phyloP scores from a whole-genome alignment of 1,140 invertebrate genomes.

The Philopotamus ludificatus region DNA sequence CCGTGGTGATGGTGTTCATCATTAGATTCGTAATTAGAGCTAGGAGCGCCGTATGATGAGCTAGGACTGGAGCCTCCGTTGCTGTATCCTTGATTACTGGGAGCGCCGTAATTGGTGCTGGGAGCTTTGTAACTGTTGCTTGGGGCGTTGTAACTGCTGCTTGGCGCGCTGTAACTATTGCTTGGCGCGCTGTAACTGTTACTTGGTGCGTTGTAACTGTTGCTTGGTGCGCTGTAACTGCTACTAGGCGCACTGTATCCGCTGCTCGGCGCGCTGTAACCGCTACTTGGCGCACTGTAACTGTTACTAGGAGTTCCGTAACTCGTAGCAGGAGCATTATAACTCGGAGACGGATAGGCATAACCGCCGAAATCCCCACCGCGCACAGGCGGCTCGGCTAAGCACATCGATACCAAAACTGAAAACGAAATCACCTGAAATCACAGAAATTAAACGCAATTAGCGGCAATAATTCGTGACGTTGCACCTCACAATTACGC shows the following conservation, averaged over 20 bases:
- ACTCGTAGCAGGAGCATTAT: constrained; percentile 17
- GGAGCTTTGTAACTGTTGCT: constrained; percentile 14
- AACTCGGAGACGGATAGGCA: constrained; percentile 29
- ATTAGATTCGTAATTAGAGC: constrained; percentile 12
- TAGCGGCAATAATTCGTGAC: neutral
- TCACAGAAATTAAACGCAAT: too few species aligned
- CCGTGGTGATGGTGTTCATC: constrained; percentile 38
- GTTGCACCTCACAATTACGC: neutral
- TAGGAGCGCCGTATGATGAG: constrained; percentile 11
- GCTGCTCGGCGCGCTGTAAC: constrained; percentile 16
- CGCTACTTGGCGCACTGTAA: constrained; percentile 19
- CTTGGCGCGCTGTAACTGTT: constrained; percentile 28
- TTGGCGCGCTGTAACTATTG: constrained; percentile 20
- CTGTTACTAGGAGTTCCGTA: constrained; percentile 23
- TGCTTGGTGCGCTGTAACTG: constrained; percentile 23
- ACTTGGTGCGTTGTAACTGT: constrained; percentile 14
- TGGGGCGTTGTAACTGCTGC: constrained; percentile 13
- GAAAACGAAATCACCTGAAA: constrained; percentile 30
- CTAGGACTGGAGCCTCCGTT: constrained; percentile 11
- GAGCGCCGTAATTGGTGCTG: constrained; percentile 11
- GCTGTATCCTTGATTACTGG: constrained; percentile 14
- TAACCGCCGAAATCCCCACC: constrained; percentile 30
- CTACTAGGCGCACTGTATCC: constrained; percentile 21
- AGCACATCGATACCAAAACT: constrained; percentile 5
- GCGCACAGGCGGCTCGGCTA: constrained; percentile 34